phyloP scores from a whole-genome alignment of 2,113 vertebrate species.

The Burhinus oedicnemus region DNA sequence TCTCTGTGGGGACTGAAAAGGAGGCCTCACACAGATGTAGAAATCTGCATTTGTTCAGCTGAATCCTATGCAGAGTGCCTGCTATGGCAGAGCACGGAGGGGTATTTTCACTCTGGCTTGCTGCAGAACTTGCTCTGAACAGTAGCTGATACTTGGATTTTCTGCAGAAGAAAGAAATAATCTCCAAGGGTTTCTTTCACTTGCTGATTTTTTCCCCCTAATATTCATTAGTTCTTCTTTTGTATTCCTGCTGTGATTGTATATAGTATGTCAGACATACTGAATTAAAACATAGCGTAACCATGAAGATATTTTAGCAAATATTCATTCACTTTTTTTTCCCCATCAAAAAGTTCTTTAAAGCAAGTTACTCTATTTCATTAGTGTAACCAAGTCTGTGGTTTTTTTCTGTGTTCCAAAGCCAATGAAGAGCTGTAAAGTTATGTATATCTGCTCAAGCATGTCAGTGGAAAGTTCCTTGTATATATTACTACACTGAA shows the following conservation, averaged over 20 bases:
- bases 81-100: background rate
- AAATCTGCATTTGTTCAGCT: background rate
- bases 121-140: background rate
- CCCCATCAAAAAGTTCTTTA: background rate
- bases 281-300: background rate
- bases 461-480: background rate
- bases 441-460: background rate
- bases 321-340: background rate
- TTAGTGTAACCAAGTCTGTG: background rate
- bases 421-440: background rate
- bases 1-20: background rate
- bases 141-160: background rate
- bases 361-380: slow-evolving; percentile 2
- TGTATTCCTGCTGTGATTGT: background rate
- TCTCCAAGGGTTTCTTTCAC: background rate
- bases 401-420: background rate
- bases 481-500: background rate
- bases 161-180: background rate
- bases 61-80: background rate
- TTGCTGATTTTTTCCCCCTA: background rate
- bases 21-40: background rate
- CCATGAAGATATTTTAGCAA: background rate
- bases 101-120: background rate
- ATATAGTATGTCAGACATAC: background rate
- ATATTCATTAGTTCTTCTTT: background rate